Conservation (phyloP, 2,888 invertebrate genomes). For the Apamea sordens region DNA sequence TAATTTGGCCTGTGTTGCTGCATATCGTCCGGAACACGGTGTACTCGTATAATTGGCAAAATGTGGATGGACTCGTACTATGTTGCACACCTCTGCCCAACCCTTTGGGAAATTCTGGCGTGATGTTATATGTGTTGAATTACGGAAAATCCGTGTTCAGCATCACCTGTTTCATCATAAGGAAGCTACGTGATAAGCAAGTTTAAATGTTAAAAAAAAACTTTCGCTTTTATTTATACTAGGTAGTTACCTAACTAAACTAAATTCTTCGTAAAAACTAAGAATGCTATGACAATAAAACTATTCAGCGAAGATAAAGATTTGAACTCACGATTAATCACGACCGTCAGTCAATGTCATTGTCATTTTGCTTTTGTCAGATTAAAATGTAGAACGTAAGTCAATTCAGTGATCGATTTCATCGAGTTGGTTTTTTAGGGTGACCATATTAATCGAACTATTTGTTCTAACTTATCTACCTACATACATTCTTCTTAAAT, state of each 20-base stretch:
- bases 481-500: not conserved
- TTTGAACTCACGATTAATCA: conserved; percentile 6
- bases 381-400: not conserved
- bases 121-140: not conserved
- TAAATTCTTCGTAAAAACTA: not conserved
- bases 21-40: too few relatives aligned
- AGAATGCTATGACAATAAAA: not conserved
- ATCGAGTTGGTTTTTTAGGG: not conserved
- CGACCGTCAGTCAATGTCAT: conserved; percentile 5
- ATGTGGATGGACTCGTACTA: not conserved
- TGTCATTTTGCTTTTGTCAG: not conserved
- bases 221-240: not conserved
- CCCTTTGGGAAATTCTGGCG: not conserved
- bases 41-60: not conserved
- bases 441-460: not conserved
- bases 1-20: too few relatives aligned
- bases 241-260: not conserved
- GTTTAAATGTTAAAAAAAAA: not conserved
- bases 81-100: not conserved
- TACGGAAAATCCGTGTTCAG: not conserved
- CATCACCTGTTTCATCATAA: not conserved
- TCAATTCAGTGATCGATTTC: not conserved
- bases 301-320: too few relatives aligned
- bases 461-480: not conserved
- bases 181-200: not conserved